A percentile compares a stretch with the other conserved stretches of the same genome.
These are phyloP conservation scores for Chaenocephalus aceratus DNA, from an alignment of 2,113 vertebrate genomes.

Conservation along the genomic window DNA sequence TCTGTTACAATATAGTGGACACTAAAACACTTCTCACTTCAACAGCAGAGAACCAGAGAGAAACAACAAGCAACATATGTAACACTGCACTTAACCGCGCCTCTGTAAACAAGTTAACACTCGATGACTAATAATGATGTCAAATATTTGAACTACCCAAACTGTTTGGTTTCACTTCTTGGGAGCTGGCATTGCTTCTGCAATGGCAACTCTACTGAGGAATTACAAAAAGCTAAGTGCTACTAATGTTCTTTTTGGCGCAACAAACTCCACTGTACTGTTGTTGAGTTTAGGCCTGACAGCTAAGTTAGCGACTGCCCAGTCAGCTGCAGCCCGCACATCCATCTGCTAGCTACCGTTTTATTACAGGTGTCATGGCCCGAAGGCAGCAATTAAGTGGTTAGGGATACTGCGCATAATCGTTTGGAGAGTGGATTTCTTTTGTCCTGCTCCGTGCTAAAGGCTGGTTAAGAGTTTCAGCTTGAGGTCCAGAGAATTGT, in stretches of 20 bases:
- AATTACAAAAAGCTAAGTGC: constrained; percentile 42
- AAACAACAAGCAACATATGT: constrained; percentile 25
- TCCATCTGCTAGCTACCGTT: constrained; percentile 35
- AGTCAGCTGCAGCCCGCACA: constrained; percentile 43
- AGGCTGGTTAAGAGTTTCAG: constrained; percentile 30
- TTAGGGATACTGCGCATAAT: constrained; percentile 42
- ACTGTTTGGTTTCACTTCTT: constrained; percentile 45
- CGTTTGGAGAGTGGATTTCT: constrained; percentile 37
- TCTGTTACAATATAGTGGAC: not conserved
- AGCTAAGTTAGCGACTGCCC: constrained; percentile 22
- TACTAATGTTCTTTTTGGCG: constrained; percentile 25
- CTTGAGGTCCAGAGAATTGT: constrained; percentile 11
- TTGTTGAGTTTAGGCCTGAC: constrained; percentile 16
- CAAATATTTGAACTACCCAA: constrained; percentile 53
- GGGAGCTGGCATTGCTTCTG: constrained; percentile 19
- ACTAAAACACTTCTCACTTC: constrained; percentile 40
- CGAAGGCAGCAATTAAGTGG: constrained; percentile 47
- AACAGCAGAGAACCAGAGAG: constrained; percentile 32
- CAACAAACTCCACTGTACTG: constrained; percentile 19
- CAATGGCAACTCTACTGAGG: constrained; percentile 35
- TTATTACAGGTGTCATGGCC: constrained; percentile 44
- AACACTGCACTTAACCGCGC: constrained; percentile 13
- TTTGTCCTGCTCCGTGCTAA: constrained; percentile 26
- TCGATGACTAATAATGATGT: constrained; percentile 27
- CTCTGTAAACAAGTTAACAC: constrained; percentile 31